Evolutionary conservation across 2,888 invertebrate genomes (phyloP).

Genomic region (Epinotia bilunana): DNA sequence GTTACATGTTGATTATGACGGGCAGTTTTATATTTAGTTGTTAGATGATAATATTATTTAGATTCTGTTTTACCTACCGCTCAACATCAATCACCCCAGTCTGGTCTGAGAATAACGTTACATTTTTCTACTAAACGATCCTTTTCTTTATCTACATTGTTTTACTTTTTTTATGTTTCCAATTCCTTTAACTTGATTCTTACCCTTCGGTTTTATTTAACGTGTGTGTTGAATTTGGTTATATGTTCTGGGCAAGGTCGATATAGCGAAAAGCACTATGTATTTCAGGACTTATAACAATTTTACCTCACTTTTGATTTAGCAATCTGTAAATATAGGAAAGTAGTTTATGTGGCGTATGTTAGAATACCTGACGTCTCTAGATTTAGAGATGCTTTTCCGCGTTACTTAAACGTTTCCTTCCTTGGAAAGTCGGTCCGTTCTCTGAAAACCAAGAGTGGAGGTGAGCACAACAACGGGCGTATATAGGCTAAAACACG

Average conservation of each 20-base stretch:
- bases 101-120: background rate
- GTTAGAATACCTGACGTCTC: background rate
- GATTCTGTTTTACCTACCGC: background rate
- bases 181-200: background rate
- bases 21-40: slow-evolving; percentile 18
- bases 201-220: background rate
- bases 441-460: background rate
- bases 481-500: background rate
- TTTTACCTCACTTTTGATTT: too few species aligned
- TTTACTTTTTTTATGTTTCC: background rate
- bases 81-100: background rate
- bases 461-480: background rate
- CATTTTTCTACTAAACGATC: background rate
- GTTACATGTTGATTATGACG: slow-evolving; percentile 28
- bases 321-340: too few species aligned
- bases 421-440: too few species aligned
- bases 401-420: too few species aligned
- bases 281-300: background rate
- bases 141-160: background rate
- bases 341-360: background rate
- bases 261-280: slow-evolving; percentile 3
- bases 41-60: slow-evolving; percentile 9
- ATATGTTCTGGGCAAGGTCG: background rate
- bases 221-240: background rate
- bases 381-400: too few species aligned